These are phyloP conservation scores for Hermetia illucens DNA, from an alignment of 1,140 invertebrate genomes.

Conservation along the genomic window DNA sequence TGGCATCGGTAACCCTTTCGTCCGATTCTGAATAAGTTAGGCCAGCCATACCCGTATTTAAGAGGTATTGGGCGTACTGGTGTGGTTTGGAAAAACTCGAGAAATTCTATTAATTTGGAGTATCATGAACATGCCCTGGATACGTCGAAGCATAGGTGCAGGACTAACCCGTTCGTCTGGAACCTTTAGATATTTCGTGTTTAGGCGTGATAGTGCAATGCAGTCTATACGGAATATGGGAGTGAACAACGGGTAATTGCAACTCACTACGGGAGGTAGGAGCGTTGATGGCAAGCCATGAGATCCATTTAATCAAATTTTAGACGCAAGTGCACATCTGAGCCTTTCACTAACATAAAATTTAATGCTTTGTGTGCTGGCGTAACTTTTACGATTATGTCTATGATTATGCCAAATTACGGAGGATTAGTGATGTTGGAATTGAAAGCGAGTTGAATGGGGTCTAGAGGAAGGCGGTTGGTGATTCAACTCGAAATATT, in stretches of 20 bases:
- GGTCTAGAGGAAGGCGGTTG: too few species aligned
- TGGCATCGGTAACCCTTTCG: too few species aligned
- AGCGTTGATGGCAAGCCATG: not conserved
- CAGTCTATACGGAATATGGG: not conserved
- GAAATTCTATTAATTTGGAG: not conserved
- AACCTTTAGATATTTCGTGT: too few species aligned
- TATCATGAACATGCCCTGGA: too few species aligned
- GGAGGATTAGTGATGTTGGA: not conserved
- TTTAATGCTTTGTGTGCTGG: not conserved
- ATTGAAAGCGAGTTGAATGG: not conserved
- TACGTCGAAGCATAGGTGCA: too few species aligned
- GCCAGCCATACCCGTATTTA: too few species aligned
- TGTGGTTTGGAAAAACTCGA: not conserved
- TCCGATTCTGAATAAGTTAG: too few species aligned
- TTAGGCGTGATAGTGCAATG: not conserved
- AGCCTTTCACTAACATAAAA: not conserved
- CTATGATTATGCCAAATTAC: not conserved
- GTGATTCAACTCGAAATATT: too few species aligned
- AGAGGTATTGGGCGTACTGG: not conserved
- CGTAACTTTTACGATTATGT: not conserved
- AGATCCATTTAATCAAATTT: constrained; percentile 1
- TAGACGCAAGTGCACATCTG: not conserved
- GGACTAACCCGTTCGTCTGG: too few species aligned
- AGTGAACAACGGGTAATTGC: not conserved
- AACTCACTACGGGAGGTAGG: too few species aligned